Base-by-base conservation (phyloP, 2,888 invertebrate genomes). In the Aporophyla lueneburgensis region DNA sequence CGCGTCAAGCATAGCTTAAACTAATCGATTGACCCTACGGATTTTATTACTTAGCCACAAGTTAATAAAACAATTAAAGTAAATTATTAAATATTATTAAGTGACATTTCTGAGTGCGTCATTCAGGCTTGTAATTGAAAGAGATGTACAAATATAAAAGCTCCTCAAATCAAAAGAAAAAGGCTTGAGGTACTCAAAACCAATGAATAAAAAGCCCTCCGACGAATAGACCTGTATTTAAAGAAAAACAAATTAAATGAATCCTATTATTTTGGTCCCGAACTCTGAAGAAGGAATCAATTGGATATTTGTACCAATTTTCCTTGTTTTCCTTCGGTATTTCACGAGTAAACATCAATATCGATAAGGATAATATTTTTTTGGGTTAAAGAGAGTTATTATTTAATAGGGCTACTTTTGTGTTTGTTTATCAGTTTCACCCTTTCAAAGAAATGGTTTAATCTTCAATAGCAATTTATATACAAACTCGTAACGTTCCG, bases 181-280 rank as follows among this genome's bases (percentile, higher is more conserved):
- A 27, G 56, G 40, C 10, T 67, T 69, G 43, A 43, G 49, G 5
- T 12, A 27, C 16, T 51, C 12, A 16, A 76, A 80, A 3, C 14
- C 24, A 62, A 53, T 62, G 0, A 63, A 58, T 71, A 59, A 40
- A 53, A 43, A 54, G 12, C 6, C 14, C 12, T 67, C 40, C 5
- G 19, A 19, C n/a, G 53, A 59, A 59, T 51, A 65, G 49, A 69
- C 43, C 46, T 12, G 53, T 7, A 33, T 72, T 65, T 72, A 78
- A 83, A 71, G 43, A 72, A 75, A 80, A 66, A 80, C 75, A 72
- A 80, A 82, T 80, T 58, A 70, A 66, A 71, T 33, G 9, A 62
- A 74, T 58, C 69, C 66, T 62, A 70, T 80, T 75, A 77, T 70
- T 79, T 59, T 63, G 14, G 40, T 5, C 21, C 24, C 59, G 19